These are phyloP conservation scores for Coelopa pilipes DNA, from an alignment of 2,888 invertebrate species.

Conservation along the genomic window DNA sequence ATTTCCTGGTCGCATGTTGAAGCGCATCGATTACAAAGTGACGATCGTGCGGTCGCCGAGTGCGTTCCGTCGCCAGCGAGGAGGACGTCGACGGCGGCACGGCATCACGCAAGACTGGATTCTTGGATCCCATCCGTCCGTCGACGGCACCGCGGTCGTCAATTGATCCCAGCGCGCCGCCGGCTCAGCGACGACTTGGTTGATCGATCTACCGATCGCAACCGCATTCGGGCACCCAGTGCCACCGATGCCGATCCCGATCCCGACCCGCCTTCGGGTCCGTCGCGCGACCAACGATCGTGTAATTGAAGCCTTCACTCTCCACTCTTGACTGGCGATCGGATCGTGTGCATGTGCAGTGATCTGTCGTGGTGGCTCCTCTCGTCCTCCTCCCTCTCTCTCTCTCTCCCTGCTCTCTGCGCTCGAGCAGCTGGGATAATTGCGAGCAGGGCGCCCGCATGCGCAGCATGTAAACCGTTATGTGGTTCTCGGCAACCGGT, in stretches of 20 bases:
- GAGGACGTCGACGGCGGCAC: slow-evolving; percentile 3
- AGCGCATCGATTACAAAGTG: slow-evolving; percentile 16
- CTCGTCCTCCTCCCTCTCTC: too few species aligned
- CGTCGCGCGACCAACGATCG: background rate
- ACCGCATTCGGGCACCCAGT: too few species aligned
- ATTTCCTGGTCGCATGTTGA: slow-evolving; percentile 27
- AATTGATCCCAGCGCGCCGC: slow-evolving; percentile 19
- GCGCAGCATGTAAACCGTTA: slow-evolving; percentile 10
- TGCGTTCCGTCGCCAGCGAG: background rate
- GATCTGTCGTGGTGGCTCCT: background rate
- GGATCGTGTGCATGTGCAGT: slow-evolving; percentile 5
- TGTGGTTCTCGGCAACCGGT: background rate
- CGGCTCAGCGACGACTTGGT: background rate
- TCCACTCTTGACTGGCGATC: slow-evolving; percentile 1
- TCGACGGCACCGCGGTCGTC: slow-evolving; percentile 15
- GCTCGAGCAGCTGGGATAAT: background rate
- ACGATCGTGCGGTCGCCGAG: slow-evolving; percentile 20
- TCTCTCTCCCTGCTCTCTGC: too few species aligned
- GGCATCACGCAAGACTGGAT: slow-evolving; percentile 24
- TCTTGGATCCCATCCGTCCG: background rate
- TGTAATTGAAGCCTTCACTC: background rate
- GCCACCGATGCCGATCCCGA: too few species aligned
- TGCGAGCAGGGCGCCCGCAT: slow-evolving; percentile 16
- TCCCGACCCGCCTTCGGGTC: too few species aligned
- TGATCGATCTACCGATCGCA: too few species aligned